Evolutionary conservation across 2,888 invertebrate species (phyloP), one percentile per base, ranked within the genome.

Genomic region (Trilocha varians): DNA sequence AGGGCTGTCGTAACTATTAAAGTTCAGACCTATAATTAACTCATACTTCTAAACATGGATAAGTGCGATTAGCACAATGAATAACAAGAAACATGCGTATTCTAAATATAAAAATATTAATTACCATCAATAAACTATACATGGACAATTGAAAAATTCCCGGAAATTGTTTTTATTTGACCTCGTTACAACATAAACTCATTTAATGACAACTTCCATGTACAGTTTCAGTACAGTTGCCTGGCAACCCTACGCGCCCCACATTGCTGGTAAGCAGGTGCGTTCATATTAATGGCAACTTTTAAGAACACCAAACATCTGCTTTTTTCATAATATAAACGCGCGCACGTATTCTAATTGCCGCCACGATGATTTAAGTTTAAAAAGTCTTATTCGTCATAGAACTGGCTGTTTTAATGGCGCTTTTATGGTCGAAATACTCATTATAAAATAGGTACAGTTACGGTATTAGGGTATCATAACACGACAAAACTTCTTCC

Each of bases 281-380:
- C 70, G 62, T 50, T 43, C 50, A 61, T 65, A 65, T 71, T 73
- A 74, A 73, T 74, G 65, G 66, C 67, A 62, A 70, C 67, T 73
- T 68, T 69, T 64, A 63, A 68, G 65, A 64, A 65, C 58, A 52
- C 59, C 62, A 60, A 55, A 73, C 83, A 83, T 82, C 84, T 84
- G 83, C 82, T 76, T 79, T 78, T 78, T 78, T 68, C 66, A 72
- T 72, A 73, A 78, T 74, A 65, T 68, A 73, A 72, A 59, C 60
- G 46, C 39, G 58, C 59, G 61, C 65, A 69, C 73, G 58, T 73
- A 76, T 78, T 75, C 66, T 70, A 75, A 79, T 74, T 75, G 68
- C 60, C 52, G 47, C 54, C 55, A 57, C 58, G 64, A 67, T 65
- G 62, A 67, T 65, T 70, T 62, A 63, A 60, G 66, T 65, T 61